These are phyloP conservation scores for Cacoxenus indagator DNA, from an alignment of 2,888 invertebrate genomes.

Conservation along the genomic window DNA sequence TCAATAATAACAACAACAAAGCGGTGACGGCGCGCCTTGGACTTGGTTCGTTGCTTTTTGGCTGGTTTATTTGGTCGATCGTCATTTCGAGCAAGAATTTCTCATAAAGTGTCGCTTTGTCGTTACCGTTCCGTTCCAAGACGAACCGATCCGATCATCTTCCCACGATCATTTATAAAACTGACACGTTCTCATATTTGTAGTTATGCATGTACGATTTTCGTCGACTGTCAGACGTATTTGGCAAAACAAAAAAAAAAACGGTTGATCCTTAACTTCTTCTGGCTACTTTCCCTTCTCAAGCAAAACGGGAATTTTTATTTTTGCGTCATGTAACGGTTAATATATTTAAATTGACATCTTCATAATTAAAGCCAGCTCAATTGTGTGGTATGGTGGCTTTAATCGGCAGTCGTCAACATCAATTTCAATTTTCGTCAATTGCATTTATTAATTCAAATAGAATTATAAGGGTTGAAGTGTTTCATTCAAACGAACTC, in stretches of 20 bases:
- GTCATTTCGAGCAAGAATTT: constrained; percentile 16
- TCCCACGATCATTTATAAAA: constrained; percentile 70
- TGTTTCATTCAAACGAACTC: background rate
- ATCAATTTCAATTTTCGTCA: background rate
- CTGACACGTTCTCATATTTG: constrained; percentile 66
- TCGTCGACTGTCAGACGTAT: background rate
- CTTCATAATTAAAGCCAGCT: background rate
- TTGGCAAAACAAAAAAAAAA: too few species aligned
- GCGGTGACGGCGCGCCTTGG: background rate
- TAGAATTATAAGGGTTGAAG: background rate
- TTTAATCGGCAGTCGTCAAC: background rate
- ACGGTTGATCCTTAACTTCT: too few species aligned
- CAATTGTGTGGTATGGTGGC: constrained; percentile 9
- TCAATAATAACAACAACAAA: background rate
- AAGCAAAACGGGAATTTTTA: too few species aligned
- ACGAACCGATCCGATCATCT: too few species aligned
- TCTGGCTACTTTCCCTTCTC: too few species aligned
- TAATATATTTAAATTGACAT: background rate
- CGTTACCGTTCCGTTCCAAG: too few species aligned
- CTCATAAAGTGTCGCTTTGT: constrained; percentile 25
- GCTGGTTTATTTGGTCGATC: background rate
- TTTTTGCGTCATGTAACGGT: background rate
- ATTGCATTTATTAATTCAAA: background rate
- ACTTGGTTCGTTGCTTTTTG: background rate
- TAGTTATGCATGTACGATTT: background rate